Percentiles rank a stretch among this genome's conserved stretches.
phyloP scores from a whole-genome alignment of 2,113 vertebrate species.

The Indicator indicator region DNA sequence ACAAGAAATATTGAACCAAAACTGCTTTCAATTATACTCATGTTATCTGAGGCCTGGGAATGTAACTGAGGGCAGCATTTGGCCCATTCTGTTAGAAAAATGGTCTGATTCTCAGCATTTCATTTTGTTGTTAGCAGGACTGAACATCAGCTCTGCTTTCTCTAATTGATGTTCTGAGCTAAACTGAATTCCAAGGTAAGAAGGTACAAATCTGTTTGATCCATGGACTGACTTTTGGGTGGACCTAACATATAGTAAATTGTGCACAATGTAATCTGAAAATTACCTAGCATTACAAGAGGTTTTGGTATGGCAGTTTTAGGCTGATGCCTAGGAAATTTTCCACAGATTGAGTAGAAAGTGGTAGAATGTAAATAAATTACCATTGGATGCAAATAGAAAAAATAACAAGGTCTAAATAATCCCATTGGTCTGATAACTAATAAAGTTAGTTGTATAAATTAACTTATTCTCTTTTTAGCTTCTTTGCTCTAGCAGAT shows the following conservation, averaged over 20 bases:
- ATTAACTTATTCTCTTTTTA: no score
- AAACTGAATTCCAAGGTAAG: background rate
- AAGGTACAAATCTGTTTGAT: background rate
- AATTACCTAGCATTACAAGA: background rate
- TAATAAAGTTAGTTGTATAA: no score
- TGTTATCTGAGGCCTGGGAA: conserved; percentile 25
- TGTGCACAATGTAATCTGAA: background rate
- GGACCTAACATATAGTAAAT: background rate
- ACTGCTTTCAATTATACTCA: conserved; percentile 32
- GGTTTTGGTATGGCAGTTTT: background rate
- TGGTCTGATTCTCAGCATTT: background rate
- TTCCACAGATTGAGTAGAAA: no score
- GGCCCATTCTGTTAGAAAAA: conserved; percentile 38
- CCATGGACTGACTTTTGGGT: background rate
- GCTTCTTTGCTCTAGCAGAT: no score
- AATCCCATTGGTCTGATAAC: no score
- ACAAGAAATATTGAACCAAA: conserved; percentile 71
- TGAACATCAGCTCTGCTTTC: background rate
- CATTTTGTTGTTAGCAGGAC: background rate
- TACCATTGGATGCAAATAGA: no score
- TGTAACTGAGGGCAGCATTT: conserved; percentile 21
- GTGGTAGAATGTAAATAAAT: no score
- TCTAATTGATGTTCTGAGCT: background rate
- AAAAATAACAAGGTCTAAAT: no score
- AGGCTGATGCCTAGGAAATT: no score